Evolutionary conservation across 2,888 invertebrate genomes (phyloP).

Genomic region (Baronia brevicornis): DNA sequence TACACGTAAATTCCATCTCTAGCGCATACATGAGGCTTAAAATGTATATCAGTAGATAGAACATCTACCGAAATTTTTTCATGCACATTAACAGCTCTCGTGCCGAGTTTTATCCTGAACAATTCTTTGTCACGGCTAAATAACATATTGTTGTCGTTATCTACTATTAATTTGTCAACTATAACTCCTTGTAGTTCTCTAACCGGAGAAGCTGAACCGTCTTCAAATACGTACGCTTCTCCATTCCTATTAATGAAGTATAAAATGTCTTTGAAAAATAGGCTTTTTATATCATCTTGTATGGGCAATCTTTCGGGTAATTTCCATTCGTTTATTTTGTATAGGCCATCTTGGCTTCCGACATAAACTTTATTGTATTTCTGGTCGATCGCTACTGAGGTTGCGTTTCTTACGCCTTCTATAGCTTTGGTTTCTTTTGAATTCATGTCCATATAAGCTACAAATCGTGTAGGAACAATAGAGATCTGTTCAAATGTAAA

Average conservation of each 20-base stretch:
- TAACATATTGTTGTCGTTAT: conserved; percentile 53
- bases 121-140: conserved; percentile 40
- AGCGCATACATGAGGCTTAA: conserved; percentile 40
- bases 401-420: conserved; percentile 52
- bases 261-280: conserved; percentile 47
- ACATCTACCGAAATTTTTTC: conserved; percentile 37
- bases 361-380: conserved; percentile 45
- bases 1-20: conserved; percentile 47
- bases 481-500: conserved; percentile 54
- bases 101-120: conserved; percentile 47
- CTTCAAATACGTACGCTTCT: conserved; percentile 48
- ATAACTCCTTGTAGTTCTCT: conserved; percentile 36
- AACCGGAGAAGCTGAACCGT: conserved; percentile 35
- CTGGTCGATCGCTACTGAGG: conserved; percentile 49
- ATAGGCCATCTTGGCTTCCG: conserved; percentile 52
- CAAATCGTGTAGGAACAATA: conserved; percentile 27
- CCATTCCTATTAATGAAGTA: conserved; percentile 43
- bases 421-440: conserved; percentile 37
- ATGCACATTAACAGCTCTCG: conserved; percentile 43
- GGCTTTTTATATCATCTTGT: conserved; percentile 39
- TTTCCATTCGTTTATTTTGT: conserved; percentile 40
- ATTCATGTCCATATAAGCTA: conserved; percentile 44
- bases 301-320: conserved; percentile 45
- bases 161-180: conserved; percentile 45
- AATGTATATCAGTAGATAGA: conserved; percentile 39